Evolutionary conservation across 2,888 invertebrate species (phyloP).

Genomic region (Teleogryllus oceanicus): DNA sequence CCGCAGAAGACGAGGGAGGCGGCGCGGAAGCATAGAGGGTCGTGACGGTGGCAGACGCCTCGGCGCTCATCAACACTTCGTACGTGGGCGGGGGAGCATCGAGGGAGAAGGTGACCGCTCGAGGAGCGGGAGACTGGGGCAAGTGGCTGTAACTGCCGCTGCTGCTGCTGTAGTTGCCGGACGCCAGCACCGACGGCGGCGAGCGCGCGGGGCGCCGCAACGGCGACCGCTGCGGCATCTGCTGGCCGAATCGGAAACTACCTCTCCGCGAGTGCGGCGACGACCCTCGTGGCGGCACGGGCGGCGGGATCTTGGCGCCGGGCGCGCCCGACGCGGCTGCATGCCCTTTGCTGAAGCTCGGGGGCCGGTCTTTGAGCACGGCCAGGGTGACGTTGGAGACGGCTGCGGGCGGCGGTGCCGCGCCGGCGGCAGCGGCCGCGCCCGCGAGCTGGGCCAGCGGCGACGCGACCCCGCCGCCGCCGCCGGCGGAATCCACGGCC

Average conservation of each 20-base stretch:
- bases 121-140: neutral
- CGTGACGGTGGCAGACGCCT: neutral
- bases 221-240: neutral
- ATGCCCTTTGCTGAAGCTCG: constrained; percentile 31
- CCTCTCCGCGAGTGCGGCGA: constrained; percentile 46
- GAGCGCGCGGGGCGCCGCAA: neutral
- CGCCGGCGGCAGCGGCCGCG: constrained; percentile 27
- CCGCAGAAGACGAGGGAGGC: too few relatives aligned
- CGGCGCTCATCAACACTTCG: neutral
- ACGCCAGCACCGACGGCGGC: neutral
- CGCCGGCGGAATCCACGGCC: neutral
- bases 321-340: constrained; percentile 19
- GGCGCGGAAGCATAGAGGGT: too few relatives aligned
- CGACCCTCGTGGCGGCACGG: constrained; percentile 81
- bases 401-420: constrained; percentile 47
- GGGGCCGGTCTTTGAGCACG: constrained; percentile 63
- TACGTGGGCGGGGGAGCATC: neutral
- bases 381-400: constrained; percentile 65
- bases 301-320: constrained; percentile 66
- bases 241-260: constrained; percentile 12
- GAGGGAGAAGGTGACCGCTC: neutral
- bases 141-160: neutral
- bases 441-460: constrained; percentile 19
- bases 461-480: neutral
- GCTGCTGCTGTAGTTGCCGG: neutral